Evolutionary conservation across 2,888 invertebrate genomes (phyloP), one percentile per base, ranked within the genome.

Genomic region (Phengaris alcon): DNA sequence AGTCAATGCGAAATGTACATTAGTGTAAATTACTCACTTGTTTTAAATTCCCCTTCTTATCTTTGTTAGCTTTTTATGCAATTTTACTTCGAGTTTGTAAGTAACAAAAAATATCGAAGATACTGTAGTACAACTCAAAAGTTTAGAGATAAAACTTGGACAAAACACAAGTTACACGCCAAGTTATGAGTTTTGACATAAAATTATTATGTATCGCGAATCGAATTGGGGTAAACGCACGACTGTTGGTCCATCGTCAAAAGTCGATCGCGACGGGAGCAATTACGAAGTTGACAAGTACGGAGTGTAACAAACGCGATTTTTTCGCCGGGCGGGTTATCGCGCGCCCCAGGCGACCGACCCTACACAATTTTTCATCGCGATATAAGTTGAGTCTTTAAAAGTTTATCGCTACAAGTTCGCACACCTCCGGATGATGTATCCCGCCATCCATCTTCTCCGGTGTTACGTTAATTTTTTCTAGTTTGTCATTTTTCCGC

Each of bases 261-360:
- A 52, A 64, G 64, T 64, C 64, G 64, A 64, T 64, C 55, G 55
- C 13, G 55, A n/a, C 64, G 87, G 86, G 90, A 86, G 88, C 91
- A 90, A 92, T 91, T 90, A 91, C 82, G 81, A 92, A 92, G 89
- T 92, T 90, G 91, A 93, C 91, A 90, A 91, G 92, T 91, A 91
- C 87, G 89, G 88, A 82, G 86, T 85, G 88, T 88, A 86, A 90
- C 92, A 91, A 93, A 92, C 88, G 86, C 79, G 81, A 82, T 90
- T 91, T 91, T 90, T 90, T 87, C 85, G 77, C 78, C 79, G 77
- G 78, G 52, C 80, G 83, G 83, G 86, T 90, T 93, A 93, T 93
- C 93, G 83, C 85, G 75, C 73, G 89, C 93, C 90, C 79, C 91
- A 89, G 91, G 89, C 85, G 81, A 81, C 79, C 83, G 84, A 81